Conservation (phyloP, 2,797 vertebrate genomes). For the Phyllotis vaccarum region DNA sequence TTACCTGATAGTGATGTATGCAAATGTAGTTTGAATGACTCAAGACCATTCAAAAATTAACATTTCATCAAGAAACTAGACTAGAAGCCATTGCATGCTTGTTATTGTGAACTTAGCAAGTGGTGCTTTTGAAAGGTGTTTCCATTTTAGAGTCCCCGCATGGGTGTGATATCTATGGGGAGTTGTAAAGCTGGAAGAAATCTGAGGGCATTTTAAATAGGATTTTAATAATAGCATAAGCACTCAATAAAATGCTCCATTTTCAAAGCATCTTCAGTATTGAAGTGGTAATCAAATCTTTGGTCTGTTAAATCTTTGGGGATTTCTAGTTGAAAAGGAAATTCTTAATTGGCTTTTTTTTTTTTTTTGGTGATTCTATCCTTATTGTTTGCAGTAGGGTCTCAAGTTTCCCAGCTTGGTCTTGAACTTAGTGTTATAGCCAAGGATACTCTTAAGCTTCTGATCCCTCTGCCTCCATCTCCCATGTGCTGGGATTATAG, state of each 20-base stretch:
- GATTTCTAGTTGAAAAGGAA: conserved; percentile 32
- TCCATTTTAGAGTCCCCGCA: no score
- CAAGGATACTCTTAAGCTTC: neutral
- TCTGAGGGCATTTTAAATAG: neutral
- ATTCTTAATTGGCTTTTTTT: neutral
- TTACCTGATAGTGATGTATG: neutral
- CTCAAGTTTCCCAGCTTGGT: neutral
- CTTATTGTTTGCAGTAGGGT: neutral
- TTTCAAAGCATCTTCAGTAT: neutral
- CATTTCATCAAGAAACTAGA: neutral
- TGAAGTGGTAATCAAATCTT: conserved; percentile 7
- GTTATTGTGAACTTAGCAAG: neutral
- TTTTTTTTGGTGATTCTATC: neutral
- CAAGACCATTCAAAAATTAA: neutral
- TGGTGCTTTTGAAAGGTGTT: neutral
- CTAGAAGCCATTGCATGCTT: neutral
- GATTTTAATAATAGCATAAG: neutral
- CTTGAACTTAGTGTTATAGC: neutral
- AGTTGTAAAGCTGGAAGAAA: neutral
- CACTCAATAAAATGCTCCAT: neutral
- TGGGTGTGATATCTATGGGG: neutral
- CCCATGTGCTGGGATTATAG: neutral
- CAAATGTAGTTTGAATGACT: neutral
- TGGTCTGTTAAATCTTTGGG: conserved; percentile 24
- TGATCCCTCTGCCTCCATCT: neutral